Conservation (phyloP, 2,797 vertebrate genomes). For the Chrysocyon brachyurus region DNA sequence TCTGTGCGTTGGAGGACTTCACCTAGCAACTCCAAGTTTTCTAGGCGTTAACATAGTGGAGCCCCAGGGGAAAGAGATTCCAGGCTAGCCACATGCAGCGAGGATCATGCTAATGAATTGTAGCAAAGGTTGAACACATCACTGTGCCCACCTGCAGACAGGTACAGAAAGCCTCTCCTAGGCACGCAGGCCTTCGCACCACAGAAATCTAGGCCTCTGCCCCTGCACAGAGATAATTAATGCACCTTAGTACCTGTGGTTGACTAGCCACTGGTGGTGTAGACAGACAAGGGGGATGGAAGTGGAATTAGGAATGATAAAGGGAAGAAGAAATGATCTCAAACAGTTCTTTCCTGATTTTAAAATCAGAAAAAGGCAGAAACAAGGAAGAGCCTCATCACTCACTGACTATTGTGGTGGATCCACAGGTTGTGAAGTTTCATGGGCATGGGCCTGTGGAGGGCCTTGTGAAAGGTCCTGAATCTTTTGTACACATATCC, state of each 20-base stretch:
- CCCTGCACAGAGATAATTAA: neutral
- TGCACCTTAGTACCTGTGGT: neutral
- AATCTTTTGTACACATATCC: neutral
- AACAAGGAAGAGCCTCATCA: neutral
- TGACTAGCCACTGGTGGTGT: neutral
- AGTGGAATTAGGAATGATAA: neutral
- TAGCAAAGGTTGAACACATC: neutral
- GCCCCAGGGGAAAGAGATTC: constrained; percentile 23
- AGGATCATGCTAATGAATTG: neutral
- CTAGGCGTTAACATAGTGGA: neutral
- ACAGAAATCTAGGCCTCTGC: neutral
- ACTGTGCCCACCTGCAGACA: neutral
- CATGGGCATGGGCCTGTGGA: no score
- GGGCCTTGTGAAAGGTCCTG: neutral
- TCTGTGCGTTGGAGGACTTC: constrained; percentile 33
- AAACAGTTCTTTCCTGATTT: neutral
- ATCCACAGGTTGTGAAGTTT: neutral
- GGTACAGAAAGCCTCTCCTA: neutral
- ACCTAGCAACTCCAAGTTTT: constrained; percentile 24
- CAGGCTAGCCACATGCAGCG: neutral
- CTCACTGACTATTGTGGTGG: neutral
- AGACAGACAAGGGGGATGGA: neutral
- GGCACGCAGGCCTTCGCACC: neutral
- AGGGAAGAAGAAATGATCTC: neutral
- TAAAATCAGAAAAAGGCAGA: neutral